phyloP scores from a whole-genome alignment of 2,797 vertebrate species.

The Pangasius sanitwongsei region DNA sequence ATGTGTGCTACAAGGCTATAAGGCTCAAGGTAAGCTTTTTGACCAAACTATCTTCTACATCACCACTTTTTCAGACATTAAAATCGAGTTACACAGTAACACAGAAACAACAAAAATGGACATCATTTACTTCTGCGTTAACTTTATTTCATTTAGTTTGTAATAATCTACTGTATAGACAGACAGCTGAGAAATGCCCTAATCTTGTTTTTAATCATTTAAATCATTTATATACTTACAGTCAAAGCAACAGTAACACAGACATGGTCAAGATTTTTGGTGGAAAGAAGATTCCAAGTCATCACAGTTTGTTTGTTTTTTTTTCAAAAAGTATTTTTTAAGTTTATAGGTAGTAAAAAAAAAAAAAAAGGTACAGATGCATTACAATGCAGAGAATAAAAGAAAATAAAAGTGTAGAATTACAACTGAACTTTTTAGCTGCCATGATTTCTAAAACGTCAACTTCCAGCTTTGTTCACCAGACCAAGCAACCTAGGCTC shows the following conservation, averaged over 20 bases:
- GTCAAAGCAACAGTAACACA: neutral
- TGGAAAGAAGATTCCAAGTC: neutral
- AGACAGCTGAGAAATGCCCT: neutral
- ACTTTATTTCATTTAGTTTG: neutral
- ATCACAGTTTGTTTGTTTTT: neutral
- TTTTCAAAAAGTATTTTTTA: neutral
- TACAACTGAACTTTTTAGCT: constrained; percentile 29
- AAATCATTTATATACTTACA: neutral
- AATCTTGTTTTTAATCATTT: neutral
- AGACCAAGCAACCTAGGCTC: neutral
- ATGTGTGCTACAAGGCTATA: neutral
- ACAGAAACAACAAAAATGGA: neutral
- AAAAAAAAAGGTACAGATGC: neutral
- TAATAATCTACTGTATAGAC: neutral
- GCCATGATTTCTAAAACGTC: constrained; percentile 14
- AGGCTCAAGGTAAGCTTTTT: neutral
- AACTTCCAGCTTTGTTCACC: neutral
- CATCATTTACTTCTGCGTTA: neutral
- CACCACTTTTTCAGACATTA: neutral
- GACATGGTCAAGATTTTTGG: neutral
- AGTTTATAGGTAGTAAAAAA: neutral
- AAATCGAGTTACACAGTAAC: neutral
- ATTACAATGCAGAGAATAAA: neutral
- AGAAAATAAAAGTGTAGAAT: neutral
- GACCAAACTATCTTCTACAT: neutral